Evolutionary conservation across 2,888 invertebrate genomes (phyloP).

Genomic region (Mycalesis mineus): DNA sequence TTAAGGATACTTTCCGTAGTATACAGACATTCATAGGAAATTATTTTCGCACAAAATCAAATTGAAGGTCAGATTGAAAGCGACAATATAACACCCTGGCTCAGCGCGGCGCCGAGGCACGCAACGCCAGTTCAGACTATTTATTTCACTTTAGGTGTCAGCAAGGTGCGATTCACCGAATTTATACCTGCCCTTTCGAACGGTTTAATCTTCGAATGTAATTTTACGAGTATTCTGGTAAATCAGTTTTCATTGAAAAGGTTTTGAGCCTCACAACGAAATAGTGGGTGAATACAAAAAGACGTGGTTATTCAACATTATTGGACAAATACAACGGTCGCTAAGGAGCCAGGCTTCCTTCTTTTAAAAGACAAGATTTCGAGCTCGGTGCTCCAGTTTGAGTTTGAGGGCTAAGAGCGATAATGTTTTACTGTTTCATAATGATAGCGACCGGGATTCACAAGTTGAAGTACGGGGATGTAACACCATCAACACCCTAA

Average conservation of each 20-base stretch:
- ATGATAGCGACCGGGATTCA: no score
- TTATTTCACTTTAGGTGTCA: constrained; percentile 60
- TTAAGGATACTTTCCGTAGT: background rate
- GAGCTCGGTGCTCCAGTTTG: no score
- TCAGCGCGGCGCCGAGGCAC: constrained; percentile 37
- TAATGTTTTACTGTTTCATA: no score
- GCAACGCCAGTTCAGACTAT: constrained; percentile 50
- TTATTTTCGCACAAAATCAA: background rate
- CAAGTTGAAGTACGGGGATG: no score
- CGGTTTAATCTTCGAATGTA: constrained; percentile 31
- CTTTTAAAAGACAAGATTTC: no score
- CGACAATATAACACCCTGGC: constrained; percentile 37
- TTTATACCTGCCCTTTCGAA: constrained; percentile 40
- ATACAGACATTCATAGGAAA: background rate
- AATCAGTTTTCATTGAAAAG: background rate
- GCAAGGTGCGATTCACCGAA: constrained; percentile 40
- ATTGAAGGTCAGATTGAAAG: constrained; percentile 36
- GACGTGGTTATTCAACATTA: no score
- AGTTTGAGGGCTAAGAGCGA: no score
- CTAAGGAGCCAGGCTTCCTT: no score
- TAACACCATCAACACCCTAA: no score
- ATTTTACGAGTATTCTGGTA: constrained; percentile 11
- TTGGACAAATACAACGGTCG: no score
- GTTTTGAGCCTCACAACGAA: no score
- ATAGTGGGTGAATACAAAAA: no score